These are phyloP conservation scores for Heliconius eleuchia DNA, from an alignment of 1,140 invertebrate species.

Conservation along the genomic window DNA sequence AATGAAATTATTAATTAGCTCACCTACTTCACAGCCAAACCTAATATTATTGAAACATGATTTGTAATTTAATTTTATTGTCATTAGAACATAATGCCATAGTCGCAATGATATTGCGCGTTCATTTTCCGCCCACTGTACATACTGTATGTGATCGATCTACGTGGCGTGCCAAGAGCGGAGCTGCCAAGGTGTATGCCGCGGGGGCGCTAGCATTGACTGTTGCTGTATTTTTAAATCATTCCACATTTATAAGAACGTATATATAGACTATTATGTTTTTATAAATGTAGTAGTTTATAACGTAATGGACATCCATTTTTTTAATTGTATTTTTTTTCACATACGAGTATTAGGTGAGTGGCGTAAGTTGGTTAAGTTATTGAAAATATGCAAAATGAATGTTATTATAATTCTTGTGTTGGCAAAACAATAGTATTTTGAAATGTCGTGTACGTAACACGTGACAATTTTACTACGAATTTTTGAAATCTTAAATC, in stretches of 20 bases:
- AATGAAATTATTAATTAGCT: no score
- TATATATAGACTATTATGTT: no score
- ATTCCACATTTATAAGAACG: neutral
- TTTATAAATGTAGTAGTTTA: neutral
- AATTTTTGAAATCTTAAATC: neutral
- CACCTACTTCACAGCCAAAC: neutral
- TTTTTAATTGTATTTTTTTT: neutral
- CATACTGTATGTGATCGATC: constrained; percentile 28
- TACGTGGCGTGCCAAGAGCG: constrained; percentile 41
- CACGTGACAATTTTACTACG: neutral
- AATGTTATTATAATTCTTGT: constrained; percentile 1
- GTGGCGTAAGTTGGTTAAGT: neutral
- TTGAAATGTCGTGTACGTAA: neutral
- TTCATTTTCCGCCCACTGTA: constrained; percentile 35
- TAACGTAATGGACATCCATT: neutral
- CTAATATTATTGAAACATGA: constrained; percentile 13
- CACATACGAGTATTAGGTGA: neutral
- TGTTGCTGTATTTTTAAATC: constrained; percentile 42
- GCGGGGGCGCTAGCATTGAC: constrained; percentile 47
- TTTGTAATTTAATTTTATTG: constrained; percentile 28
- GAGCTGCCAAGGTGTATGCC: constrained; percentile 43
- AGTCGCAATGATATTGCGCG: constrained; percentile 38
- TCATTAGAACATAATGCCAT: constrained; percentile 31
- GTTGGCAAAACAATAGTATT: constrained; percentile 25
- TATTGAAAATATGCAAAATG: neutral